phyloP scores from a whole-genome alignment of 1,140 invertebrate species.

The Glossosoma conforme region DNA sequence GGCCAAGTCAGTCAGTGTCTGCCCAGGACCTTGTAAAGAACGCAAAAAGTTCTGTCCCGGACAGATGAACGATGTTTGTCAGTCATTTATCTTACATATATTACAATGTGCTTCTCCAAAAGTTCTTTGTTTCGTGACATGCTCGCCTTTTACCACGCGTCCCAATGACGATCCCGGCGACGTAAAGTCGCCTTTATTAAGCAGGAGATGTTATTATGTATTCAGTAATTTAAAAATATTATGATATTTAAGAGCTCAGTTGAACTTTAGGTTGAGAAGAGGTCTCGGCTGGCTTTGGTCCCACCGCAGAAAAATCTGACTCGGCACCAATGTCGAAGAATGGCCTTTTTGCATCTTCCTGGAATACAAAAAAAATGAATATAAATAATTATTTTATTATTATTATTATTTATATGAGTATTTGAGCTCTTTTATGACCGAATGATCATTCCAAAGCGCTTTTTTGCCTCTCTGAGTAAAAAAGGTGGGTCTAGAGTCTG shows the following conservation, averaged over 20 bases:
- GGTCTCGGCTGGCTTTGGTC: slow-evolving; percentile 23
- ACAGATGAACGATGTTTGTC: too few relatives aligned
- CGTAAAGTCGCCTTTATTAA: too few relatives aligned
- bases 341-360: slow-evolving; percentile 30
- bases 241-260: slow-evolving; percentile 1
- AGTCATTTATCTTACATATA: too few relatives aligned
- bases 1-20: too few relatives aligned
- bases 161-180: too few relatives aligned
- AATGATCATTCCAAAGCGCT: not conserved
- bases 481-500: too few relatives aligned
- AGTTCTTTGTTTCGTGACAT: too few relatives aligned
- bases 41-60: too few relatives aligned
- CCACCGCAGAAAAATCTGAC: not conserved
- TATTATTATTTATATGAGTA: slow-evolving; percentile 9
- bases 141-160: too few relatives aligned
- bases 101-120: too few relatives aligned
- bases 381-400: slow-evolving; percentile 26
- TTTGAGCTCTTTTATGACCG: not conserved
- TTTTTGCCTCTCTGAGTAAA: not conserved
- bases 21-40: not conserved
- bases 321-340: slow-evolving; percentile 18
- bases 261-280: slow-evolving; percentile 35
- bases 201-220: not conserved
- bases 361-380: slow-evolving; percentile 21
- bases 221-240: not conserved